Percentiles rank a stretch among this genome's conserved stretches.
phyloP scores from a whole-genome alignment of 2,888 invertebrate genomes.

The Ceramica pisi region DNA sequence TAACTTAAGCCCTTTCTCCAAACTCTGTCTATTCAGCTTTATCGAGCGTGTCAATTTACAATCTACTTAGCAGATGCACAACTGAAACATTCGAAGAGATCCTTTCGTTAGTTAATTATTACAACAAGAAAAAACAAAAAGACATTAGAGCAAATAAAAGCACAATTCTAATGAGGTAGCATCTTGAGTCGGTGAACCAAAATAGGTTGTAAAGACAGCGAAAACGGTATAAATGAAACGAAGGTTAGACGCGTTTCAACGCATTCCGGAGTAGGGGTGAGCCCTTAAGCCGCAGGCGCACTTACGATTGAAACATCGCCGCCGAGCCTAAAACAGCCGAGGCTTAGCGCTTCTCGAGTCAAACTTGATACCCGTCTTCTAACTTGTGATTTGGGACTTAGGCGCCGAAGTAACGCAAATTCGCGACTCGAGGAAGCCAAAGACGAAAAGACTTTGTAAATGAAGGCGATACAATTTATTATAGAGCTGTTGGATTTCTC shows the following conservation, averaged over 20 bases:
- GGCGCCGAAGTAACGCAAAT: slow-evolving; percentile 88
- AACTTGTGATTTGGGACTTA: slow-evolving; percentile 88
- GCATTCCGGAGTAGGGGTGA: slow-evolving; percentile 77
- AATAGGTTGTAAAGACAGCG: slow-evolving; percentile 71
- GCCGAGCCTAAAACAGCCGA: slow-evolving; percentile 83
- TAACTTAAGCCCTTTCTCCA: slow-evolving; percentile 70
- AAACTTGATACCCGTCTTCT: slow-evolving; percentile 85
- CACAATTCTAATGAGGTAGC: slow-evolving; percentile 35
- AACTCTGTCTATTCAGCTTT: slow-evolving; percentile 76
- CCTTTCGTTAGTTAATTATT: background rate
- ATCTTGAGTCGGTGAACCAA: slow-evolving; percentile 42
- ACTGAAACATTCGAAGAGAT: slow-evolving; percentile 35
- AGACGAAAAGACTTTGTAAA: slow-evolving; percentile 71
- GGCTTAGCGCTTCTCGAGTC: slow-evolving; percentile 87
- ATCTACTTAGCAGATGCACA: slow-evolving; percentile 75
- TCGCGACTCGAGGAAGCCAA: slow-evolving; percentile 77
- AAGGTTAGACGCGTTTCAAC: slow-evolving; percentile 85
- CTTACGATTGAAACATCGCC: slow-evolving; percentile 86
- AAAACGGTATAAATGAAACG: slow-evolving; percentile 83
- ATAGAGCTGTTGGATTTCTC: slow-evolving; percentile 66
- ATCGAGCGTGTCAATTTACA: slow-evolving; percentile 72
- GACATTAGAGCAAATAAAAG: background rate
- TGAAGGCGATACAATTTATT: slow-evolving; percentile 74
- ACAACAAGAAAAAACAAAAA: background rate
- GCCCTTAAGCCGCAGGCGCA: slow-evolving; percentile 84